Base-by-base conservation (phyloP, 1,140 invertebrate genomes). In the Heliconius hewitsoni region DNA sequence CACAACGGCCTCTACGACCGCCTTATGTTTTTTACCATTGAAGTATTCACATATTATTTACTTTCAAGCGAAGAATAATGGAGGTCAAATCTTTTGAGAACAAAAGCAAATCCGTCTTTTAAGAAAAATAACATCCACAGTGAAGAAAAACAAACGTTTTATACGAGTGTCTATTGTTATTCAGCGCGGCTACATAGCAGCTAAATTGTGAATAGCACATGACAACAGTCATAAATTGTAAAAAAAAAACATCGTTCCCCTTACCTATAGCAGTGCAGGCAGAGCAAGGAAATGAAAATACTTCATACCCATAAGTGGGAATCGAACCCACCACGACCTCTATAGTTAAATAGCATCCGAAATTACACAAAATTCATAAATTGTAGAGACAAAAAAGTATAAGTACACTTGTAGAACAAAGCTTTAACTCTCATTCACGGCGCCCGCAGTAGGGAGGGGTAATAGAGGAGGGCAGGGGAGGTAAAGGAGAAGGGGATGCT, bases 321-420 rank as follows among this genome's bases (percentile, higher is more conserved):
- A 52, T 52, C 1, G 50, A 52, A 19, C 50, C 50, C 50, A 19
- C 16, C 18, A 52, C 16, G 18, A 52, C 50, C 6, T 52, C 1
- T 52, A 52, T 19, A 52, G 50, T 52, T 23, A 66, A 66, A 66
- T 66, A 66, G 60, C 60, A 30, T 0, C 27, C 27, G 3, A 52
- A 19, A 52, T 19, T 52, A 19, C 18, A 66, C 11, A 66, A 66
- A 66, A 66, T 76, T 78, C 52, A 77, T 78, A 73, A 73, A 73
- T 74, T 39, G 71, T 76, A 73, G 42, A 77, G 34, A 77, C 30
- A 77, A 73, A 77, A 77, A 73, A 70, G 37, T 77, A 77, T 73
- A 73, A 81, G 79, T 76, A 76, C 75, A 72, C 75, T 81, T 76
- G 50, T 70, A 77, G 79, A 81, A 81, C 79, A 81, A 81, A 55